A percentile compares a stretch with the other conserved stretches of the same genome.
These are phyloP conservation scores for Pandemis corylana DNA, from an alignment of 2,888 invertebrate genomes.

Conservation along the genomic window DNA sequence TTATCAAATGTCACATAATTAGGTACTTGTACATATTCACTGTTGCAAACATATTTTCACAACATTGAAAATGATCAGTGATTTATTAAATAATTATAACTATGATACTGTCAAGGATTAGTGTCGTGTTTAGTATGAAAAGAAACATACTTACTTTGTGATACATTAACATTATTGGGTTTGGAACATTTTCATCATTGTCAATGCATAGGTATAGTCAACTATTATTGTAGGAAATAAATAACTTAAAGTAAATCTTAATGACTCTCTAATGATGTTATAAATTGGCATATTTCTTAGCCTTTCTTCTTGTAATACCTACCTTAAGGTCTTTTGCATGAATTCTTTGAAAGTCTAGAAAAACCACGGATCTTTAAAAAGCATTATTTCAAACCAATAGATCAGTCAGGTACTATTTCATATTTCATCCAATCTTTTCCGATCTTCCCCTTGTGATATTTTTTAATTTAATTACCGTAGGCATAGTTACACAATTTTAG, in stretches of 20 bases:
- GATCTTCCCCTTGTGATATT: background rate
- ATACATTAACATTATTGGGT: slow-evolving; percentile 22
- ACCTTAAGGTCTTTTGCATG: background rate
- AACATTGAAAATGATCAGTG: slow-evolving; percentile 69
- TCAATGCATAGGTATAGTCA: slow-evolving; percentile 51
- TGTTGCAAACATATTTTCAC: slow-evolving; percentile 78
- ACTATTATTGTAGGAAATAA: slow-evolving; percentile 66
- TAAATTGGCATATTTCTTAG: slow-evolving; percentile 24
- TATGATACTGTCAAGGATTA: slow-evolving; percentile 35
- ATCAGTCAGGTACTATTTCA: slow-evolving; percentile 28
- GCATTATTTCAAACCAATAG: slow-evolving; percentile 9
- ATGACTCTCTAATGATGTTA: slow-evolving; percentile 70
- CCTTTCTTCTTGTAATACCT: slow-evolving; percentile 25
- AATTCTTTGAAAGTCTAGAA: slow-evolving; percentile 12
- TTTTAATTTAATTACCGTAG: background rate
- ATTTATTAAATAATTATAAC: slow-evolving; percentile 28
- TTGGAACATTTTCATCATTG: slow-evolving; percentile 50
- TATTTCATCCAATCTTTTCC: background rate
- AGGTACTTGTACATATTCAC: slow-evolving; percentile 61
- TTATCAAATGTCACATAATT: slow-evolving; percentile 38
- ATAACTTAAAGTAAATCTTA: slow-evolving; percentile 75
- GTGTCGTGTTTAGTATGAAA: slow-evolving; percentile 9
- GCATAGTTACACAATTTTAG: background rate
- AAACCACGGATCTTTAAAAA: background rate
- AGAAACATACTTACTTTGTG: slow-evolving; percentile 14